Conservation (phyloP, 2,797 vertebrate genomes). For the Sphenodon punctatus region DNA sequence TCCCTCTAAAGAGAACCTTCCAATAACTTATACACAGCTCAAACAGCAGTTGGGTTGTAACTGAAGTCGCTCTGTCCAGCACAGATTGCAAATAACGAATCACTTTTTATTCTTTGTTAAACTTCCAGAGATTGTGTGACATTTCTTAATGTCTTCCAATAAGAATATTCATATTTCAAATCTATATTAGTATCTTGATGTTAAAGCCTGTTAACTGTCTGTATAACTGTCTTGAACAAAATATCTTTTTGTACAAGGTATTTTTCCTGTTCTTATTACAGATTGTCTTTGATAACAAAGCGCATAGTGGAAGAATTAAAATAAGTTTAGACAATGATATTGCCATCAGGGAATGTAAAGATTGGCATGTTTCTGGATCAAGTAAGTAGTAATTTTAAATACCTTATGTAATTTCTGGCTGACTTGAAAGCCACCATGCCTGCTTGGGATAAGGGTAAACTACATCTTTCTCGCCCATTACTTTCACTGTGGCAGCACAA, state of each 20-base stretch:
- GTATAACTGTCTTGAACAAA: not conserved
- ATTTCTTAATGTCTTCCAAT: not conserved
- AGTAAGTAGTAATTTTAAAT: constrained; percentile 78
- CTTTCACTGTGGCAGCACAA: no score
- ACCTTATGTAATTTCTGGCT: not conserved
- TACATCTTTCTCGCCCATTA: no score
- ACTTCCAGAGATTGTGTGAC: not conserved
- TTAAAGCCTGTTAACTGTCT: not conserved
- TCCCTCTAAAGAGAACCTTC: not conserved
- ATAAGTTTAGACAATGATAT: constrained; percentile 86
- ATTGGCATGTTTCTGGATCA: constrained; percentile 87
- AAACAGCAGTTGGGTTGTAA: not conserved
- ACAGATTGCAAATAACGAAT: no score
- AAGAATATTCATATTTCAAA: not conserved
- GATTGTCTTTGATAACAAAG: constrained; percentile 92
- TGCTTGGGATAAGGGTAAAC: no score
- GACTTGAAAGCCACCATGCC: no score
- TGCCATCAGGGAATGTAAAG: constrained; percentile 88
- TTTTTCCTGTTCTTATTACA: constrained; percentile 64
- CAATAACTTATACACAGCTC: not conserved
- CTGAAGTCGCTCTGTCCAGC: no score
- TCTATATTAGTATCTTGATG: not conserved
- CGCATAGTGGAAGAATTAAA: constrained; percentile 91
- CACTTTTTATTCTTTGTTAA: no score
- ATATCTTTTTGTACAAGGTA: not conserved